Conservation (phyloP, 2,797 vertebrate species). For the Hafferia zeledoni region DNA sequence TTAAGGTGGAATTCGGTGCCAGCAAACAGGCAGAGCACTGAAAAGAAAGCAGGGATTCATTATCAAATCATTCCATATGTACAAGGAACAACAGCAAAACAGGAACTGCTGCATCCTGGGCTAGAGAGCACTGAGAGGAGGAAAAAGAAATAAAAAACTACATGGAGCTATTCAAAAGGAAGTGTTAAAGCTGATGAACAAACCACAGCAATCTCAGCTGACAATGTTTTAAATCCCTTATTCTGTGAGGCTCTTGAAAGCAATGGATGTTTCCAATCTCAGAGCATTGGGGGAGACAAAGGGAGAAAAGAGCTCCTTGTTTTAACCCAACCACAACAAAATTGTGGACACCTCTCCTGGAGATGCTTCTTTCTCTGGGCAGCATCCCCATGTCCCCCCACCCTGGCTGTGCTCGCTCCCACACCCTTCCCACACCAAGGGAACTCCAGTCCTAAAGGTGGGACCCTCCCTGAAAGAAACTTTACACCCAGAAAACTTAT, state of each 20-base stretch:
- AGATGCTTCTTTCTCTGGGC: neutral
- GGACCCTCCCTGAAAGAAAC: neutral
- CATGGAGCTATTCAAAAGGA: neutral
- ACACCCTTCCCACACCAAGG: fast-evolving
- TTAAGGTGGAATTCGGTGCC: neutral
- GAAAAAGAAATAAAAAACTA: neutral
- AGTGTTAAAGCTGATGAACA: fast-evolving
- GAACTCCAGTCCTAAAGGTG: neutral
- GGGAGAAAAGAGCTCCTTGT: neutral
- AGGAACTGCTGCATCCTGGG: neutral
- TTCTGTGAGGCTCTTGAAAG: neutral
- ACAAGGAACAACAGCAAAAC: neutral
- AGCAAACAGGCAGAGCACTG: neutral
- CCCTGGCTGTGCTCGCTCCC: neutral
- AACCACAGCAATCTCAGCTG: neutral
- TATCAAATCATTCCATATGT: neutral
- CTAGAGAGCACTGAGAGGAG: neutral
- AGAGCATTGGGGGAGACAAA: fast-evolving
- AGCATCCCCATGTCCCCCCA: neutral
- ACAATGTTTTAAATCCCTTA: fast-evolving
- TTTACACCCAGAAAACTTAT: neutral
- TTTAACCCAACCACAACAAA: neutral
- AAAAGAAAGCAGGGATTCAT: neutral
- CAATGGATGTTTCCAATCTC: neutral
- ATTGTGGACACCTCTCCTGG: fast-evolving